Conservation (phyloP, 2,888 invertebrate species). For the Gibbula magus region DNA sequence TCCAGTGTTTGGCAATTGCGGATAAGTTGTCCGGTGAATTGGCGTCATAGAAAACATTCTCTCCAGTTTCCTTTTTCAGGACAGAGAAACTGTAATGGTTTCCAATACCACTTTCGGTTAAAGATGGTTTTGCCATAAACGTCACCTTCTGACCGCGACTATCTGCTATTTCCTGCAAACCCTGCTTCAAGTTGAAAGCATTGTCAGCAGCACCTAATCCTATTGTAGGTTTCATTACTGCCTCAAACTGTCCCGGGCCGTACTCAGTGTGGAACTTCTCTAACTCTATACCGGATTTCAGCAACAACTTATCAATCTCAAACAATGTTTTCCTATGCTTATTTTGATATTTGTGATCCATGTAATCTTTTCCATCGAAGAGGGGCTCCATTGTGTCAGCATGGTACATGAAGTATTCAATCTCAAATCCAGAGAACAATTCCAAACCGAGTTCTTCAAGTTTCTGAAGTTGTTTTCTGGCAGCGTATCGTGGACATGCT, state of each 20-base stretch:
- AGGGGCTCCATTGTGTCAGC: not conserved
- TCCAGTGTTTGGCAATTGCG: conserved; percentile 35
- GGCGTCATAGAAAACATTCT: conserved; percentile 32
- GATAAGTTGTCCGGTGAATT: conserved; percentile 23
- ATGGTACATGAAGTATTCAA: not conserved
- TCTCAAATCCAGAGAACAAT: conserved; percentile 14
- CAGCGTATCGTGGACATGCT: conserved; percentile 10
- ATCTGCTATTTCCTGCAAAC: not conserved
- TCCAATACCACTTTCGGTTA: not conserved
- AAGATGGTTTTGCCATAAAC: not conserved
- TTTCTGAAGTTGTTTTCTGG: not conserved
- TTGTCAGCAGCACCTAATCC: not conserved
- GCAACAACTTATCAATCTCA: not conserved
- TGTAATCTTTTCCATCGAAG: not conserved
- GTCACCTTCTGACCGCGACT: not conserved
- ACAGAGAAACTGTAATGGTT: conserved; percentile 11
- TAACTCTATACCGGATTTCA: not conserved
- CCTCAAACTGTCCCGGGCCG: not conserved
- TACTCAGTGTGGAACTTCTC: not conserved
- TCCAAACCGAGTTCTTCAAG: not conserved
- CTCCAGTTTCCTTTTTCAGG: not conserved
- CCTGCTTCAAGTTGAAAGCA: not conserved
- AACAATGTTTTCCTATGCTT: not conserved
- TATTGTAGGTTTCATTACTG: not conserved
- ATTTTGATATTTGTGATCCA: not conserved